phyloP scores from a whole-genome alignment of 2,888 invertebrate genomes.

The Bhutanitis thaidina region DNA sequence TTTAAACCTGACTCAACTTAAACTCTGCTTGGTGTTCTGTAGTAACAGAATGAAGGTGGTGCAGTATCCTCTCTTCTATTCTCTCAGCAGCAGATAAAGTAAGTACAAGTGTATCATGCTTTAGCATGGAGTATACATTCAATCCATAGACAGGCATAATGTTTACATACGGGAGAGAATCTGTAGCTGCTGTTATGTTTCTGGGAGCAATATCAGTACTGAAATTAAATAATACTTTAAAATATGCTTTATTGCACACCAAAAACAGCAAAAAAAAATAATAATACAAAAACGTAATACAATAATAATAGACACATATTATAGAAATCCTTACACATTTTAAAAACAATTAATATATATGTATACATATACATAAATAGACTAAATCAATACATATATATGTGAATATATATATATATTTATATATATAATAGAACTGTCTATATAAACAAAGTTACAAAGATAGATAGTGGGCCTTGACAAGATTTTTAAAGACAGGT shows the following conservation, averaged over 20 bases:
- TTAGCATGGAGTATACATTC: constrained; percentile 98
- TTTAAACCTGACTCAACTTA: constrained; percentile 81
- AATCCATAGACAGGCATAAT: constrained; percentile 97
- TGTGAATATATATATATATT: no score
- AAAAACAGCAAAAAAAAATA: no score
- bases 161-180: constrained; percentile 89
- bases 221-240: no score
- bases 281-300: no score
- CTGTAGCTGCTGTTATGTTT: constrained; percentile 92
- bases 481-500: no score
- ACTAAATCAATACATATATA: no score
- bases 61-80: constrained; percentile 89
- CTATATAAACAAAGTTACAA: no score
- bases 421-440: no score
- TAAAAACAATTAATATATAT: no score
- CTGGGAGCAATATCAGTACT: constrained; percentile 92
- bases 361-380: no score
- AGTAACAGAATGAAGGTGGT: constrained; percentile 83
- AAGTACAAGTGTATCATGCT: constrained; percentile 95
- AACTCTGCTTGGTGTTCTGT: constrained; percentile 67
- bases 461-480: no score
- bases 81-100: constrained; percentile 91
- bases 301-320: background rate
- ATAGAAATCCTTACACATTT: no score
- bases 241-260: background rate